These are phyloP conservation scores for Limnephilus auricula DNA, from an alignment of 2,888 invertebrate species.

Conservation along the genomic window DNA sequence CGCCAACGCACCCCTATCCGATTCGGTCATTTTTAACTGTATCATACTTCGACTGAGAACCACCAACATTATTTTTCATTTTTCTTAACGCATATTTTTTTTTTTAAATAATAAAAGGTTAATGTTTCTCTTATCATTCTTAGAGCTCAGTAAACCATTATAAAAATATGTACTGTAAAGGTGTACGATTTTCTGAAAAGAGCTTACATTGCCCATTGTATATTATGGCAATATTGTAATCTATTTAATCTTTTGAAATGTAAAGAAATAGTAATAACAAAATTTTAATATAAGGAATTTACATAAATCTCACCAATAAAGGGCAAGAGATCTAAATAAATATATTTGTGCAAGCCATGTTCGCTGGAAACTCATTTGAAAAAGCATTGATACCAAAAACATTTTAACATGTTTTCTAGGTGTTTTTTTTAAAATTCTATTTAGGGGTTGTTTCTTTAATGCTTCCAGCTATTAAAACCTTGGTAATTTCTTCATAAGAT, in stretches of 20 bases:
- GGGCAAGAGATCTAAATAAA: background rate
- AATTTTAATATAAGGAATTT: background rate
- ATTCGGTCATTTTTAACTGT: too few relatives aligned
- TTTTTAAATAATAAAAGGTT: too few relatives aligned
- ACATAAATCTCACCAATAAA: background rate
- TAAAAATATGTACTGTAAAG: background rate
- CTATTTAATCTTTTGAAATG: too few relatives aligned
- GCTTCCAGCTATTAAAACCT: conserved; percentile 47
- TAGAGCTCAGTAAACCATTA: background rate
- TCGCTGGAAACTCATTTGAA: background rate
- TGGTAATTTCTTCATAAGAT: conserved; percentile 84
- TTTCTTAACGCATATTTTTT: too few relatives aligned
- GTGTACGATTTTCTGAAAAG: background rate
- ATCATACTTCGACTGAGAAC: too few relatives aligned
- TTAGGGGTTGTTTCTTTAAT: background rate
- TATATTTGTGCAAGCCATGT: background rate
- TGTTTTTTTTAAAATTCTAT: background rate
- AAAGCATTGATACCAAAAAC: background rate
- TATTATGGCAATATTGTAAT: background rate
- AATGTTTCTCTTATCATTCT: background rate
- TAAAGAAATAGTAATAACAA: too few relatives aligned
- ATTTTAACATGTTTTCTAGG: background rate
- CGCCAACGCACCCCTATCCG: too few relatives aligned
- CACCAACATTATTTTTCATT: too few relatives aligned
- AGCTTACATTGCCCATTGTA: background rate